Percentiles rank a stretch among this genome's conserved stretches.
These are phyloP conservation scores for Hydrotaea cyrtoneurina DNA, from an alignment of 2,888 invertebrate genomes.

Conservation along the genomic window DNA sequence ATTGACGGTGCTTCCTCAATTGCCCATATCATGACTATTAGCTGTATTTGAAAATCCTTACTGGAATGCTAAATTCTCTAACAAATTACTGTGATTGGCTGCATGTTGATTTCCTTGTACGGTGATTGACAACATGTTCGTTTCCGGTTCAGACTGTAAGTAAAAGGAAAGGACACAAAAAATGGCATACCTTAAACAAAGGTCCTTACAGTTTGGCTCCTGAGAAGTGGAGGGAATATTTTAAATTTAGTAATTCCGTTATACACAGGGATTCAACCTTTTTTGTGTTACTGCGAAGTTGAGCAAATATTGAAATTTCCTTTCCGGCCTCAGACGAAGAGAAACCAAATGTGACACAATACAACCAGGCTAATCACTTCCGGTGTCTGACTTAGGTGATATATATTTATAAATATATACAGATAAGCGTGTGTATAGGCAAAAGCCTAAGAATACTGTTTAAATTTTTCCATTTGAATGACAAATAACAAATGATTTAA, in stretches of 20 bases:
- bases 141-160: background rate
- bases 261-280: background rate
- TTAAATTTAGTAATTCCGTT: background rate
- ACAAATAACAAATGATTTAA: background rate
- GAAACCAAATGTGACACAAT: background rate
- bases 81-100: slow-evolving; percentile 3
- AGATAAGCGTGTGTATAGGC: background rate
- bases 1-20: too few species aligned
- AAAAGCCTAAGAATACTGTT: background rate
- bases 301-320: background rate
- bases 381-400: background rate
- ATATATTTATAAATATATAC: background rate
- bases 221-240: background rate
- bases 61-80: background rate
- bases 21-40: background rate
- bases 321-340: background rate
- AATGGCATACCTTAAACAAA: background rate
- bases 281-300: background rate
- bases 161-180: background rate
- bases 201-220: background rate
- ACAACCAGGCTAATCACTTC: slow-evolving; percentile 1
- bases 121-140: background rate
- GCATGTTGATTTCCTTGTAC: background rate
- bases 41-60: background rate
- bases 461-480: background rate